phyloP scores from a whole-genome alignment of 2,113 vertebrate species.

The Carettochelys insculpta region DNA sequence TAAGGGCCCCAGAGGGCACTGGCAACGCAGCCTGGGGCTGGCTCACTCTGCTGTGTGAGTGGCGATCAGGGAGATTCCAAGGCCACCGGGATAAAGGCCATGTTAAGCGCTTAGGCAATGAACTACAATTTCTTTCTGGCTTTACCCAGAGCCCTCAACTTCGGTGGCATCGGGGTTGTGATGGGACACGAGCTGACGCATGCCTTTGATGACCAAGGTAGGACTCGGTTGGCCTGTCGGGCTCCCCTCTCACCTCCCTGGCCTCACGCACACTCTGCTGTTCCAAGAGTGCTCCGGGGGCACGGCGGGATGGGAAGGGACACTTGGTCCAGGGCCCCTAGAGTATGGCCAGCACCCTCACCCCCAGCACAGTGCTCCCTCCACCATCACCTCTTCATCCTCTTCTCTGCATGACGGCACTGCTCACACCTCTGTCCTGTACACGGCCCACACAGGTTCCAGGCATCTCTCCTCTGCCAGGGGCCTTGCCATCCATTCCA shows the following conservation, averaged over 20 bases:
- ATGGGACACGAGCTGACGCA: constrained; percentile 99
- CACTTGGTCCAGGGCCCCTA: background rate
- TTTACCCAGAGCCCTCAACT: constrained; percentile 90
- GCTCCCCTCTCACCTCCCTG: background rate
- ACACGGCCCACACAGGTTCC: background rate
- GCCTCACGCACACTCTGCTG: background rate
- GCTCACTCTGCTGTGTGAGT: background rate
- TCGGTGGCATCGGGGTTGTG: constrained; percentile 95
- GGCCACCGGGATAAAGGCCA: background rate
- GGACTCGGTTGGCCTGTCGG: background rate
- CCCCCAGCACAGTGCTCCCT: background rate
- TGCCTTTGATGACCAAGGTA: constrained; percentile 98
- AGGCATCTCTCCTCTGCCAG: background rate
- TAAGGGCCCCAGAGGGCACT: background rate
- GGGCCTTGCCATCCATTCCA: constrained; percentile 53
- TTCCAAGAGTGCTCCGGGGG: background rate
- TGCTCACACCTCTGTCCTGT: background rate
- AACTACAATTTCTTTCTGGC: background rate
- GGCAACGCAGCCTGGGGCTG: background rate
- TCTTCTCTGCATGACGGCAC: background rate
- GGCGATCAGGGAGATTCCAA: background rate
- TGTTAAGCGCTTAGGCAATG: background rate
- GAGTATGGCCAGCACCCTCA: no score
- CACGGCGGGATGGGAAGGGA: background rate
- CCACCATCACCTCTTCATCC: no score